Base-by-base conservation (phyloP, 2,113 vertebrate species). In the Stigmatopora nigra region DNA sequence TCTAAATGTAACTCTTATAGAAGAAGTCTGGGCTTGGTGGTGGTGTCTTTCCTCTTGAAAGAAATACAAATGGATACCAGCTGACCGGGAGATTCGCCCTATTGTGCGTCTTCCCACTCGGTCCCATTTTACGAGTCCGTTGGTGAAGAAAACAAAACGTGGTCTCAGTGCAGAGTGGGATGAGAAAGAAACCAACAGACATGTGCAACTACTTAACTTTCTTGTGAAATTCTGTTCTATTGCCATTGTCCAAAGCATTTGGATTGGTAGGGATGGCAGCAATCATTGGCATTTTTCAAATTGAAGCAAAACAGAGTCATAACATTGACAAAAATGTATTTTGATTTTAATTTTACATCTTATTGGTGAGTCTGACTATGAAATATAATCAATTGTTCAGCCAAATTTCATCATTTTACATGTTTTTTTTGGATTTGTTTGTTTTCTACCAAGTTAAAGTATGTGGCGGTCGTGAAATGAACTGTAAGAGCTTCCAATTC, bases 401-500 rank as follows among this genome's bases (percentile, higher is more conserved):
- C 4, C 20, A 10, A 25, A 55, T 20, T 25, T 14, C 12, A 11
- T 7, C 22, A 12, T 16, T 48, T 7, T 7, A 41, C 38, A 10
- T 48, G 13, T 3, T 5, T 48, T 48, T 56, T 56, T 10, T 12
- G 51, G n/a, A n/a, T 20, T 22, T 53, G 22, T 56, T 56, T 31
- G 5, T 10, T 56, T 10, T 56, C 13, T 19, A 3, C 10, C 5
- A 13, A 55, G 52, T 55, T 13, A 53, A 13, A 22, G 12, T 25
- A 46, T 6, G 46, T 48, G 5, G 46, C 7, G 45, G 45, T 46
- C 45, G 14, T 46, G 7, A 13, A 55, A 13, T 55, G 13, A 71
- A 75, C 38, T 8, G 77, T 64, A 79, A 79, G 63, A 81, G 69
- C 73, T 61, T 53, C 20, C 72, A 66, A 45, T 70, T 80, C 82